phyloP scores from a whole-genome alignment of 2,888 invertebrate genomes.

The Spodoptera picta region DNA sequence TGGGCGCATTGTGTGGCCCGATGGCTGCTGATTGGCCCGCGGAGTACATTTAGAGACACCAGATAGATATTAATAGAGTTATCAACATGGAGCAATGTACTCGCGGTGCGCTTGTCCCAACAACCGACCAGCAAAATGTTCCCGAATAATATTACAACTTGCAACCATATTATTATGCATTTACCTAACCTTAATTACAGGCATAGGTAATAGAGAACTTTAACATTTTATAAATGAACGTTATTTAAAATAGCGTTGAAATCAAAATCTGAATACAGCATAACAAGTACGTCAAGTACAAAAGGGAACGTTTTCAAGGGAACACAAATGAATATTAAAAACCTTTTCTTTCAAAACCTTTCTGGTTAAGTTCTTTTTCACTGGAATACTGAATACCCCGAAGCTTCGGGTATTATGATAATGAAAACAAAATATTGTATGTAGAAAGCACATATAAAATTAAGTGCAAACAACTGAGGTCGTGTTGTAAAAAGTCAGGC shows the following conservation, averaged over 20 bases:
- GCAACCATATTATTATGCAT: no score
- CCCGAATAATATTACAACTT: neutral
- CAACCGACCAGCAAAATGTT: slow-evolving; percentile 27
- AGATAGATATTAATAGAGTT: slow-evolving; percentile 82
- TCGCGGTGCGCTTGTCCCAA: slow-evolving; percentile 54
- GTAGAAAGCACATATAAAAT: slow-evolving; percentile 39
- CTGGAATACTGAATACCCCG: slow-evolving; percentile 21
- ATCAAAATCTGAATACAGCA: slow-evolving; percentile 1
- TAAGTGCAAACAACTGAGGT: slow-evolving; percentile 48
- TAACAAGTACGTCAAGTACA: slow-evolving; percentile 12
- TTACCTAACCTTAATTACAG: no score
- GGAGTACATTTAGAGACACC: slow-evolving; percentile 70
- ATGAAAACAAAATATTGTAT: slow-evolving; percentile 45
- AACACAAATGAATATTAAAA: slow-evolving; percentile 15
- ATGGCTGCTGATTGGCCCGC: slow-evolving; percentile 67
- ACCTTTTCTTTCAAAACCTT: neutral
- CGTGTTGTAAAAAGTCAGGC: slow-evolving; percentile 45
- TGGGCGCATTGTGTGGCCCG: slow-evolving; percentile 56
- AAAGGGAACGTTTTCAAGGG: neutral
- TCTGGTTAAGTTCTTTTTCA: slow-evolving; percentile 4
- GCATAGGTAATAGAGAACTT: no score
- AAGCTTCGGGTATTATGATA: slow-evolving; percentile 22
- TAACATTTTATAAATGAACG: no score
- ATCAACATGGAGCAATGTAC: slow-evolving; percentile 83
- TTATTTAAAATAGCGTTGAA: no score